phyloP scores from a whole-genome alignment of 2,113 vertebrate species.

The Anseranas semipalmata region DNA sequence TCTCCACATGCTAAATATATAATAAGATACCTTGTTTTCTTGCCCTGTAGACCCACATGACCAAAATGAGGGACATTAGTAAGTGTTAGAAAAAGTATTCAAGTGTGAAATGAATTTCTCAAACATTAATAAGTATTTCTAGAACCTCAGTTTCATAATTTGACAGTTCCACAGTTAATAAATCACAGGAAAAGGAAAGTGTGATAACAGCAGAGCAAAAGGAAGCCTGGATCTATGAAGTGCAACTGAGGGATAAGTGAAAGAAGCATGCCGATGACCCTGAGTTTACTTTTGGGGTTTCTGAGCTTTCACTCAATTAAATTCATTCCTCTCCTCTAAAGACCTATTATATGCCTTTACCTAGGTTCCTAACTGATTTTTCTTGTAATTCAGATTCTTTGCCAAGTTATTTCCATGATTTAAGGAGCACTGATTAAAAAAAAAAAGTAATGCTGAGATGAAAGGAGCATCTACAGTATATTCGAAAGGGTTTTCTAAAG shows the following conservation, averaged over 20 bases:
- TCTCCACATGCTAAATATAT: conserved; percentile 50
- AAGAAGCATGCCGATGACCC: conserved; percentile 50
- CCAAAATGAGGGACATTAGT: conserved; percentile 69
- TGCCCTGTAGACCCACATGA: conserved; percentile 61
- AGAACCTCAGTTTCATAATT: conserved; percentile 61
- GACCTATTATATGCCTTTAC: conserved; percentile 52
- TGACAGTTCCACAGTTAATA: conserved; percentile 75
- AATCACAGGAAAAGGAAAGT: conserved; percentile 66
- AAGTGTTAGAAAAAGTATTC: conserved; percentile 75
- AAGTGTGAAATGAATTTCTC: conserved; percentile 75
- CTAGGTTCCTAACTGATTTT: conserved; percentile 53
- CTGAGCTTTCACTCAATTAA: conserved; percentile 57
- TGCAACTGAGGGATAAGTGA: conserved; percentile 56
- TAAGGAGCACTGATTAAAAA: conserved; percentile 48
- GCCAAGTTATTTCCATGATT: conserved; percentile 69
- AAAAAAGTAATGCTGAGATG: neutral
- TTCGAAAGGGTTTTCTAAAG: conserved; percentile 46
- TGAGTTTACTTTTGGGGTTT: conserved; percentile 48
- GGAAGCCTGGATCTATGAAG: conserved; percentile 55
- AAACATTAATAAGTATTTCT: conserved; percentile 63
- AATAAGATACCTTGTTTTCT: conserved; percentile 67
- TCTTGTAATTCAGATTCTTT: conserved; percentile 62
- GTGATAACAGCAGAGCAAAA: conserved; percentile 61
- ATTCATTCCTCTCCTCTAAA: conserved; percentile 59
- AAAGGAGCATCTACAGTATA: conserved; percentile 57